These are phyloP conservation scores for Vicugna pacos DNA, from an alignment of 2,113 vertebrate genomes.

Conservation along the genomic window DNA sequence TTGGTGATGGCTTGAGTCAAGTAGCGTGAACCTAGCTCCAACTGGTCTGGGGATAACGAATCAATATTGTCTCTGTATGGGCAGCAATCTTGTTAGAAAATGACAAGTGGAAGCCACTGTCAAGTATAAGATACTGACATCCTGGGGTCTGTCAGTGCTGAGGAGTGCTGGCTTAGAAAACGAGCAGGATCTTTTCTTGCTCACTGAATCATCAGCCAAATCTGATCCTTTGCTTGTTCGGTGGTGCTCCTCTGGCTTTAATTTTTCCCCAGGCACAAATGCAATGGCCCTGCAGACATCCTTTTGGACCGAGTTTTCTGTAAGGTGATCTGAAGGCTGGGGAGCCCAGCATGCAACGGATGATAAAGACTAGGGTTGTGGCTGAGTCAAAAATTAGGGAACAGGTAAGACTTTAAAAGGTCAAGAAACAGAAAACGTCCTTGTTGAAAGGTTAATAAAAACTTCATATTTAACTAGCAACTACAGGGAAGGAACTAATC, in stretches of 20 bases:
- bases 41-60: slow-evolving; percentile 14
- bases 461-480: slow-evolving; percentile 35
- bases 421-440: background rate
- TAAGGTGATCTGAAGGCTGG: background rate
- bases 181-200: background rate
- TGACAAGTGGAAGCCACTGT: slow-evolving; percentile 5
- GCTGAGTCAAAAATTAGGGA: background rate
- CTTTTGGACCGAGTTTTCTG: background rate
- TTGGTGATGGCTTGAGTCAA: slow-evolving; percentile 30
- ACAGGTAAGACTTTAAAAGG: background rate
- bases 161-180: slow-evolving; percentile 9
- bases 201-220: background rate
- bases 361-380: background rate
- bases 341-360: background rate
- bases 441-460: slow-evolving; percentile 10
- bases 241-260: background rate
- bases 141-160: background rate
- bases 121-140: background rate
- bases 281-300: background rate
- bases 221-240: background rate
- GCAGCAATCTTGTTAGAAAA: slow-evolving; percentile 57
- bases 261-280: background rate
- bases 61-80: slow-evolving; percentile 55
- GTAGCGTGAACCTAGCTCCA: slow-evolving; percentile 28
- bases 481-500: background rate